phyloP scores from a whole-genome alignment of 2,113 vertebrate genomes.

The Silurus asotus region DNA sequence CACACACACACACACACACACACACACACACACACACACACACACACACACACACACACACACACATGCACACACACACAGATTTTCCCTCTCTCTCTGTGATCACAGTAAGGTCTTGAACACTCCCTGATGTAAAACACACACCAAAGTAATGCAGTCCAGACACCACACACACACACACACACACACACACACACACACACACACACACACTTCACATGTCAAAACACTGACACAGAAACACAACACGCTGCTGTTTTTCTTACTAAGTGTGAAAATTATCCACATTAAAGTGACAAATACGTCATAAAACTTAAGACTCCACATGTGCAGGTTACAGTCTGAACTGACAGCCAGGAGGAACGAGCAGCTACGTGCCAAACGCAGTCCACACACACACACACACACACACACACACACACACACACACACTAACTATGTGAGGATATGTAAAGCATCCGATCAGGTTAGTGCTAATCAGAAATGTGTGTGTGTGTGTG shows the following conservation, averaged over 20 bases:
- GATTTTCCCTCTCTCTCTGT: neutral
- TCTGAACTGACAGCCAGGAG: neutral
- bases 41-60: neutral
- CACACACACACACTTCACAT: neutral
- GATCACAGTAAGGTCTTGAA: neutral
- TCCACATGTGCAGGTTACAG: neutral
- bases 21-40: constrained; percentile 1
- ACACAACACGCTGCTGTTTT: constrained; percentile 18
- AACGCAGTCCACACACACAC: neutral
- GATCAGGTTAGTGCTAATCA: no score
- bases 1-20: neutral
- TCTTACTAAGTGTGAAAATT: constrained; percentile 1
- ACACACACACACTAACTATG: no score
- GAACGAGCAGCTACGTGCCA: neutral
- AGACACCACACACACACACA: constrained; percentile 15
- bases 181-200: no score
- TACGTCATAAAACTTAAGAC: neutral
- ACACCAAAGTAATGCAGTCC: neutral
- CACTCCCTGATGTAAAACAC: neutral
- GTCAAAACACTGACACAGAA: neutral
- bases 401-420: no score
- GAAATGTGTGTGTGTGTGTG: no score
- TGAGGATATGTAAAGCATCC: no score
- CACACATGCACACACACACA: neutral
- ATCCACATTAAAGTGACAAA: neutral